Conservation (phyloP, 2,113 vertebrate genomes). For the Hypocryptadius cinnamomeus region DNA sequence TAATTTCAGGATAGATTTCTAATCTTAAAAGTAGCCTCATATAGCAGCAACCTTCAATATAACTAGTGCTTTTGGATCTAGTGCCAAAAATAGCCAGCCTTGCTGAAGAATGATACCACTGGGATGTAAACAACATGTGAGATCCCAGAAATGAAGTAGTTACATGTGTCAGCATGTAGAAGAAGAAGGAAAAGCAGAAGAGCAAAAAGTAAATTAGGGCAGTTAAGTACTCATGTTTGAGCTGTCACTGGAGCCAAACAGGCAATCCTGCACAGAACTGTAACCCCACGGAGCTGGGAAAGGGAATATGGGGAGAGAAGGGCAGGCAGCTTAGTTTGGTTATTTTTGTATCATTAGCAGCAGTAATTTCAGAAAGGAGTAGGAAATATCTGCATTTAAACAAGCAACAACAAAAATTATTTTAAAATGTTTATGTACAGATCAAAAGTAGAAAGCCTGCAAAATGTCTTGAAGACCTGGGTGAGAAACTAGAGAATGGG, state of each 20-base stretch:
- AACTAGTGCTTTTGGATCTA: neutral
- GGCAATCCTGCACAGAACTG: neutral
- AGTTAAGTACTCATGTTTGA: neutral
- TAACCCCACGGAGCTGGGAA: neutral
- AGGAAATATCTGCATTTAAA: neutral
- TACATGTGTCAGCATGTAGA: neutral
- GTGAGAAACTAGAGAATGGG: neutral
- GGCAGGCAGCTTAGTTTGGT: neutral
- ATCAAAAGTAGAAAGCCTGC: neutral
- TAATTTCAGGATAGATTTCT: neutral
- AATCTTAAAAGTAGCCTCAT: neutral
- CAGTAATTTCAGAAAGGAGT: neutral
- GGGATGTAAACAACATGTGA: neutral
- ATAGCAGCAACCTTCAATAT: neutral
- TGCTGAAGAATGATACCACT: neutral
- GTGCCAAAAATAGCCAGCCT: neutral
- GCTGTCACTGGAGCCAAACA: neutral
- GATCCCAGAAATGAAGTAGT: neutral
- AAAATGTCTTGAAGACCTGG: neutral
- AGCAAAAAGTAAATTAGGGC: neutral
- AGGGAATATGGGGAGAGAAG: neutral
- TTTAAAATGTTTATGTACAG: neutral
- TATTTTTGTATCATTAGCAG: neutral
- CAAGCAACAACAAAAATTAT: neutral
- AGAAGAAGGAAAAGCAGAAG: too few species aligned